Base-by-base conservation (phyloP, 2,888 invertebrate species). In the Leptinotarsa juncta region DNA sequence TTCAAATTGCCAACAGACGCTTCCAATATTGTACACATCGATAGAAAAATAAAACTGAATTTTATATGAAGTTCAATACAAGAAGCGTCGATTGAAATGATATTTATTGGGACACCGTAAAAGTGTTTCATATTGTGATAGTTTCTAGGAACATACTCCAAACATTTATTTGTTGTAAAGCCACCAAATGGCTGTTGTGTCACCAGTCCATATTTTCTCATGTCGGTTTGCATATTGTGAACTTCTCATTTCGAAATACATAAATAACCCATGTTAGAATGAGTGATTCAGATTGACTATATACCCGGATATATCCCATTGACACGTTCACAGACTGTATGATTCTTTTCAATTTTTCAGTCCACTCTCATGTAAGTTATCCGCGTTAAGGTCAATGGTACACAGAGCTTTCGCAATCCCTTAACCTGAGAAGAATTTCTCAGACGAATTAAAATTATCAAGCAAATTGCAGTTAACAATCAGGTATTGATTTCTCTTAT, bases 11-110 rank as follows among this genome's bases (percentile, higher is more conserved):
- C 62, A 62, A 62, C 15, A 60, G 15, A 5, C 60, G 60, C 16
- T 60, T 4, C 26, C 60, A 26, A 60, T 68, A 18, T 60, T 69
- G 69, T 69, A 48, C 20, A 69, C 69, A 67, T 26, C 32, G 3
- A 57, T 42, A 12, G 23, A 69, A 65, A 65, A 65, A 69, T 66
- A 53, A 55, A 77, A 71, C 72, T 74, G 74, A 77, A 78, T 79
- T 79, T 79, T 79, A 80, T 81, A 75, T 72, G 77, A 77, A 77
- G 80, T 78, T 81, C 81, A 78, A 81, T 81, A 80, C 81, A 78
- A 77, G 77, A 81, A 78, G 75, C 75, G 72, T 71, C 71, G 76
- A 73, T 72, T 75, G 80, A 80, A 80, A 75, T 69, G 77, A 80
- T 81, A 81, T 81, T 81, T 81, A 81, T 81, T 81, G 77, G 74